A percentile compares a stretch with the other conserved stretches of the same genome.
These are phyloP conservation scores for Caerostris extrusa DNA, from an alignment of 1,140 invertebrate genomes.

Conservation along the genomic window DNA sequence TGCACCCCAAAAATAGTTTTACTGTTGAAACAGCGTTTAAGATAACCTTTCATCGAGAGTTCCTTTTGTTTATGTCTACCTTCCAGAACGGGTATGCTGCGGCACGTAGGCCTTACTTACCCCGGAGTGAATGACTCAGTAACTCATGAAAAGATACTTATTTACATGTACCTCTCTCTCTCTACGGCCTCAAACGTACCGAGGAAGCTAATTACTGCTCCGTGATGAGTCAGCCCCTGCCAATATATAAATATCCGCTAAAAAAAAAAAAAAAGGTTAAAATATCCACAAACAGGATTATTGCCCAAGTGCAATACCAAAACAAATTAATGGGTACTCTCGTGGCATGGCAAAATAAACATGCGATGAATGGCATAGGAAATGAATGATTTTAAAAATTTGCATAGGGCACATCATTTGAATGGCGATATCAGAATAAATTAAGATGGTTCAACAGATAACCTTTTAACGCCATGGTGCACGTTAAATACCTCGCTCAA, in stretches of 20 bases:
- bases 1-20: background rate
- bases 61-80: conserved; percentile 55
- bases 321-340: no score
- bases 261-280: no score
- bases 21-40: conserved; percentile 25
- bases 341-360: no score
- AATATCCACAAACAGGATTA: no score
- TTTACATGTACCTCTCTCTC: background rate
- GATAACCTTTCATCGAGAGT: conserved; percentile 27
- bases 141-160: conserved; percentile 33
- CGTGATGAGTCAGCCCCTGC: background rate
- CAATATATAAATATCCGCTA: no score
- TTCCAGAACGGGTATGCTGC: conserved; percentile 7
- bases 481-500: no score
- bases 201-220: background rate
- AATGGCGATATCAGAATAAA: no score
- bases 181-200: background rate
- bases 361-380: no score
- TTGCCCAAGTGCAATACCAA: background rate
- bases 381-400: no score
- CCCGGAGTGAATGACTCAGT: conserved; percentile 33
- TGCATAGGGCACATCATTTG: no score
- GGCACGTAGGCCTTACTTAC: background rate
- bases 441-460: no score
- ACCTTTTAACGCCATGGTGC: no score